A percentile compares a stretch with the other conserved stretches of the same genome.
Conservation (phyloP, 2,797 vertebrate genomes). For the Psittacula derbiana region DNA sequence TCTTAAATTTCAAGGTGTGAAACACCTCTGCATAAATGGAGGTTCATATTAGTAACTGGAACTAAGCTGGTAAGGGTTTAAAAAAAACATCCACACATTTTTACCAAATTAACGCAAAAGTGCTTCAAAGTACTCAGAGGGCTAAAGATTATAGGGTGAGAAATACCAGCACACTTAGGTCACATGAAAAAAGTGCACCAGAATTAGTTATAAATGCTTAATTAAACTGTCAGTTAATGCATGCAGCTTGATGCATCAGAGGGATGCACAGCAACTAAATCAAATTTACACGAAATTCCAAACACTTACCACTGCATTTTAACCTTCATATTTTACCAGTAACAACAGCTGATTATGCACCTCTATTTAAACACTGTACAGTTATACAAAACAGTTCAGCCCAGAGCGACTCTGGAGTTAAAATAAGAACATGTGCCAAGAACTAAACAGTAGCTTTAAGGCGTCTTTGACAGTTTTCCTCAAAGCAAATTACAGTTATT, state of each 20-base stretch:
- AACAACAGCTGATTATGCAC: constrained; percentile 86
- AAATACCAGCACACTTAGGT: constrained; percentile 84
- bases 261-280: constrained; percentile 88
- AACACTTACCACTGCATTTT: constrained; percentile 94
- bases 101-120: constrained; percentile 87
- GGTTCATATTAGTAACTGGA: constrained; percentile 71
- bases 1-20: constrained; percentile 80
- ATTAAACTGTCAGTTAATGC: constrained; percentile 94
- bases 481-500: constrained; percentile 79
- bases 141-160: constrained; percentile 92
- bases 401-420: constrained; percentile 76
- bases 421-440: constrained; percentile 89
- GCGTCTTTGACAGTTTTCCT: constrained; percentile 87
- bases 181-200: constrained; percentile 87
- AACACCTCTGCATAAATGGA: constrained; percentile 78
- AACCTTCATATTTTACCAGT: constrained; percentile 91
- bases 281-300: constrained; percentile 93
- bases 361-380: constrained; percentile 89
- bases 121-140: constrained; percentile 98
- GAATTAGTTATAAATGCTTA: constrained; percentile 91
- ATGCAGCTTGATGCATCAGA: constrained; percentile 94
- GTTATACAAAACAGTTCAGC: constrained; percentile 84
- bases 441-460: constrained; percentile 93
- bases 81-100: constrained; percentile 71
- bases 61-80: constrained; percentile 75